Evolutionary conservation across 2,797 vertebrate species (phyloP).

Genomic region (Peromyscus aztecus): DNA sequence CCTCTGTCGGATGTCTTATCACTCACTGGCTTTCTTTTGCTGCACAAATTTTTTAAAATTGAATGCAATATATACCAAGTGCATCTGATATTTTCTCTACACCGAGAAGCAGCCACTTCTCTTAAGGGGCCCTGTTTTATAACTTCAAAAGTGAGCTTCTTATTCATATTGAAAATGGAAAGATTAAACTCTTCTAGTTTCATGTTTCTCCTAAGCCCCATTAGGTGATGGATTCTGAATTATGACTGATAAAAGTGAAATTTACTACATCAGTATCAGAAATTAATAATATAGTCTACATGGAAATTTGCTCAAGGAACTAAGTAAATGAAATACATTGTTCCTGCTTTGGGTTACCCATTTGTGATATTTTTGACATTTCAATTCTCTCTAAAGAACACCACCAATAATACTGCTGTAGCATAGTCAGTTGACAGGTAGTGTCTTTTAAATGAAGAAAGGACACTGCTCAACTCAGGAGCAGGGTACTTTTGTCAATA

Average conservation of each 20-base stretch:
- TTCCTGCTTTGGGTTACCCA: neutral
- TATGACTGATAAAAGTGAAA: constrained; percentile 42
- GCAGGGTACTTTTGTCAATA: constrained; percentile 12
- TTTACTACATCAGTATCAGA: neutral
- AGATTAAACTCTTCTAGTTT: constrained; percentile 29
- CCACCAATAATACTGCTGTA: neutral
- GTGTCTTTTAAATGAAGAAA: neutral
- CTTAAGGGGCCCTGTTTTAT: neutral
- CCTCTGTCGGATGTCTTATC: neutral
- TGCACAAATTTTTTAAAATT: neutral
- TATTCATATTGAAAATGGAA: constrained; percentile 51
- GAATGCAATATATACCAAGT: neutral
- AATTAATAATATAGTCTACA: constrained; percentile 25
- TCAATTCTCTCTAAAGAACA: constrained; percentile 43
- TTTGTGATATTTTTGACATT: constrained; percentile 36
- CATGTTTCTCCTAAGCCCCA: constrained; percentile 30
- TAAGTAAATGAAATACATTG: neutral
- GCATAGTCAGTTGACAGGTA: neutral
- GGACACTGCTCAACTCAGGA: neutral
- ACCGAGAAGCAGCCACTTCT: constrained; percentile 30
- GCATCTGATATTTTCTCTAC: neutral
- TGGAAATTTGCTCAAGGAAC: constrained; percentile 33
- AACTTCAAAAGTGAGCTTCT: constrained; percentile 41
- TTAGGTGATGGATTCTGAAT: constrained; percentile 22
- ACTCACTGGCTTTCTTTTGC: neutral